Conservation (phyloP, 2,113 vertebrate species). For the Mugil cephalus region DNA sequence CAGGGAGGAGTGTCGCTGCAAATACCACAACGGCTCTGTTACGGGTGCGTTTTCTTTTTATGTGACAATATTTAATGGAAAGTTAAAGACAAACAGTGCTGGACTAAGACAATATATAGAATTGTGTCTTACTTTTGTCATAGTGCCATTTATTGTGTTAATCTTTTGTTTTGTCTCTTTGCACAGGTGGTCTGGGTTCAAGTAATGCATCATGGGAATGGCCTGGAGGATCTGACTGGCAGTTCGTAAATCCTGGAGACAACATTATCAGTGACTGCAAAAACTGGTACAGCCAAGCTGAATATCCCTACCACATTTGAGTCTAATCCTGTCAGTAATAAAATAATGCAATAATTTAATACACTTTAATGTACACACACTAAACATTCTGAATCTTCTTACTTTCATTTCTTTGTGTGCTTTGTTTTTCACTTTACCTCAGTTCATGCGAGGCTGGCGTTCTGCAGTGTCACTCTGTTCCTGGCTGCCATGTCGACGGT, state of each 20-base stretch:
- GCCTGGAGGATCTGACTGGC: constrained; percentile 80
- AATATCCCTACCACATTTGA: not conserved
- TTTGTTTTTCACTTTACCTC: not conserved
- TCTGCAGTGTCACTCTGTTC: constrained; percentile 83
- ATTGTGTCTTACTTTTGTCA: not conserved
- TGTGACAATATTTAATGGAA: not conserved
- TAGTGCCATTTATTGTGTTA: not conserved
- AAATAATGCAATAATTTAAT: accelerated
- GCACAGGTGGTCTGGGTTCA: constrained; percentile 47
- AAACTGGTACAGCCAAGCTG: constrained; percentile 85
- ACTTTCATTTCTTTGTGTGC: not conserved
- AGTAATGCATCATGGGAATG: constrained; percentile 76
- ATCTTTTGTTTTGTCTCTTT: not conserved
- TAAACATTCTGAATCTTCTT: not conserved
- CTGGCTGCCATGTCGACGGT: constrained; percentile 84
- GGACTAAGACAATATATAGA: not conserved
- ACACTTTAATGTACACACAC: not conserved
- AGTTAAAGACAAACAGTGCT: not conserved
- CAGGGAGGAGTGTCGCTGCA: constrained; percentile 84
- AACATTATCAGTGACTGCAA: constrained; percentile 82
- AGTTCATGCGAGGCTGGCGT: constrained; percentile 87
- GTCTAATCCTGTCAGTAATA: no score
- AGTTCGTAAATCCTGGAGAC: constrained; percentile 84
- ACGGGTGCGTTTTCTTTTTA: constrained; percentile 63
- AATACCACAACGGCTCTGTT: constrained; percentile 80